These are phyloP conservation scores for Phyllostomus hastatus DNA, from an alignment of 2,113 vertebrate species.

Conservation along the genomic window DNA sequence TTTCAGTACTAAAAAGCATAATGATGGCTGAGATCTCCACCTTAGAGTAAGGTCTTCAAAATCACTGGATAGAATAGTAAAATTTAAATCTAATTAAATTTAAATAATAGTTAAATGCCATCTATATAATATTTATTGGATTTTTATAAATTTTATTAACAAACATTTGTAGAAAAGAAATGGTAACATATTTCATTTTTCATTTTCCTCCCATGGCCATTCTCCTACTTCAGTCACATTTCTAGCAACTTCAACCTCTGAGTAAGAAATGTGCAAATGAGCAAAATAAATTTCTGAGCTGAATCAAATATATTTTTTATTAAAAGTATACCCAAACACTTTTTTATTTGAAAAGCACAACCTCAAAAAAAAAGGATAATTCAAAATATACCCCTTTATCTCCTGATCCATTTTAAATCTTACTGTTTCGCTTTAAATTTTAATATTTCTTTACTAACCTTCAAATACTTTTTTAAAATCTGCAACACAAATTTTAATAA, in stretches of 20 bases:
- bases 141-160: neutral
- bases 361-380: neutral
- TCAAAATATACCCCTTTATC: neutral
- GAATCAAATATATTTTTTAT: neutral
- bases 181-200: neutral
- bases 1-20: neutral
- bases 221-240: neutral
- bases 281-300: neutral
- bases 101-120: neutral
- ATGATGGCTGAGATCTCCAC: neutral
- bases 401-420: neutral
- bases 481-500: neutral
- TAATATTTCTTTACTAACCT: neutral
- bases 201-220: neutral
- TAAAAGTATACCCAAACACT: constrained; percentile 4
- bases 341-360: neutral
- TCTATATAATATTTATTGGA: neutral
- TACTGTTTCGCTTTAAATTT: constrained; percentile 16
- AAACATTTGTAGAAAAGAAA: neutral
- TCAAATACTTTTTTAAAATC: constrained; percentile 39
- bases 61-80: neutral
- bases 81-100: constrained; percentile 12
- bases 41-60: neutral
- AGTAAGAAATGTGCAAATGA: neutral
- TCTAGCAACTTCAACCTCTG: constrained; percentile 1